These are phyloP conservation scores for Dynastes maya DNA, from an alignment of 2,888 invertebrate species.

Conservation along the genomic window DNA sequence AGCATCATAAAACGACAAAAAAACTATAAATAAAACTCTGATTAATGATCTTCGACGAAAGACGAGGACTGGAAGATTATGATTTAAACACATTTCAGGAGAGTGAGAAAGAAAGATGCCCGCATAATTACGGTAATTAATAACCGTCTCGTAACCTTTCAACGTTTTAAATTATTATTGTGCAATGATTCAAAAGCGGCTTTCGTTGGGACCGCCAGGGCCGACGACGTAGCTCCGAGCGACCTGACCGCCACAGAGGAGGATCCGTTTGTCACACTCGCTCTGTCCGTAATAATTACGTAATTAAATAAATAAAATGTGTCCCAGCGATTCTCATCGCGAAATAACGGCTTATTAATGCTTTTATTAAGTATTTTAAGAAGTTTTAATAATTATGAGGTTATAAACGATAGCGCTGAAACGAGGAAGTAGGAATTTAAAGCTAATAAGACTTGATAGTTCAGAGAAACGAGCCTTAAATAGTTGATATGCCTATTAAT, in stretches of 20 bases:
- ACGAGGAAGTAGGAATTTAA: too few species aligned
- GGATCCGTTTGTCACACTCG: conserved; percentile 14
- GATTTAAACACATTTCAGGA: conserved; percentile 21
- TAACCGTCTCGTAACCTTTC: conserved; percentile 21
- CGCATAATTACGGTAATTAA: conserved; percentile 32
- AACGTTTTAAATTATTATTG: conserved; percentile 35
- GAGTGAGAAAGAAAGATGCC: neutral
- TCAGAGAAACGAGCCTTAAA: too few species aligned
- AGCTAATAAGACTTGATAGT: too few species aligned
- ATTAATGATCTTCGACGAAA: neutral
- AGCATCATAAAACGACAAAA: neutral
- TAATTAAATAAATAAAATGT: conserved; percentile 13
- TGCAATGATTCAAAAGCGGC: conserved; percentile 7
- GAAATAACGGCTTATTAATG: too few species aligned
- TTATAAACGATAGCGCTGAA: too few species aligned
- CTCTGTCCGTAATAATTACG: conserved; percentile 13
- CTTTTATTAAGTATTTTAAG: too few species aligned
- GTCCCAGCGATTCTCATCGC: too few species aligned
- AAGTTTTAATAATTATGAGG: too few species aligned
- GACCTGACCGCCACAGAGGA: neutral
- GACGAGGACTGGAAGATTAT: neutral
- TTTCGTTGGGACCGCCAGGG: neutral
- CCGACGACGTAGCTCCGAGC: neutral
- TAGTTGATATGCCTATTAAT: too few species aligned
- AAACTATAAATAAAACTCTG: conserved; percentile 1